A percentile compares a stretch with the other conserved stretches of the same genome.
Evolutionary conservation across 2,888 invertebrate genomes (phyloP).

Genomic region (Tetranychus piercei): DNA sequence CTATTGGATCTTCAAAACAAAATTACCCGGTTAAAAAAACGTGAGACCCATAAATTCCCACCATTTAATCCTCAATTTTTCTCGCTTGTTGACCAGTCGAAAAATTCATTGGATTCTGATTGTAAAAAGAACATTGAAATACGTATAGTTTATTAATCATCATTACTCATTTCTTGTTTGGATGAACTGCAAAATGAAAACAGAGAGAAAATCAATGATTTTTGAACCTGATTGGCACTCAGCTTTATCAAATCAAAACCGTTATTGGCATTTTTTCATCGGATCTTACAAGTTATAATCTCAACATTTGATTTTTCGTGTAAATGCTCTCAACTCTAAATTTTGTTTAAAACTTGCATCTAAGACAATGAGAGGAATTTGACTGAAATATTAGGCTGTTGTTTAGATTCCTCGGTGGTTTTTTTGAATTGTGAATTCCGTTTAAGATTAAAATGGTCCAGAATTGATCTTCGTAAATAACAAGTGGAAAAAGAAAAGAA

Average conservation of each 20-base stretch:
- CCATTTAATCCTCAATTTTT: background rate
- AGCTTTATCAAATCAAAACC: background rate
- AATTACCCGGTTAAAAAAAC: background rate
- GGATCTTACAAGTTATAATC: background rate
- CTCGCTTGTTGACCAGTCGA: background rate
- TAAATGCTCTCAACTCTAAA: background rate
- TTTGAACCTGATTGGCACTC: background rate
- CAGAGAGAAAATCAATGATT: background rate
- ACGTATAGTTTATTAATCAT: background rate
- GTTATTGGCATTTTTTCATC: constrained; percentile 1
- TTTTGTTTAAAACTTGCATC: background rate
- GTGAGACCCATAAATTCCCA: background rate
- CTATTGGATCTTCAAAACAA: background rate
- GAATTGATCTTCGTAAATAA: too few species aligned
- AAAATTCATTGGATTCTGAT: too few species aligned
- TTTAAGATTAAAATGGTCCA: too few species aligned
- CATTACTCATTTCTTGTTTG: background rate
- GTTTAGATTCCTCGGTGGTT: background rate
- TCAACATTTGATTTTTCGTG: background rate
- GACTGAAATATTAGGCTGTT: background rate
- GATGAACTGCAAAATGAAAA: too few species aligned
- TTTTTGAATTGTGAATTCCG: too few species aligned
- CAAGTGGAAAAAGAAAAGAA: too few species aligned
- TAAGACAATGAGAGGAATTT: background rate
- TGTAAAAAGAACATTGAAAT: background rate